Conservation (phyloP, 2,113 vertebrate genomes). For the Microcebus murinus region DNA sequence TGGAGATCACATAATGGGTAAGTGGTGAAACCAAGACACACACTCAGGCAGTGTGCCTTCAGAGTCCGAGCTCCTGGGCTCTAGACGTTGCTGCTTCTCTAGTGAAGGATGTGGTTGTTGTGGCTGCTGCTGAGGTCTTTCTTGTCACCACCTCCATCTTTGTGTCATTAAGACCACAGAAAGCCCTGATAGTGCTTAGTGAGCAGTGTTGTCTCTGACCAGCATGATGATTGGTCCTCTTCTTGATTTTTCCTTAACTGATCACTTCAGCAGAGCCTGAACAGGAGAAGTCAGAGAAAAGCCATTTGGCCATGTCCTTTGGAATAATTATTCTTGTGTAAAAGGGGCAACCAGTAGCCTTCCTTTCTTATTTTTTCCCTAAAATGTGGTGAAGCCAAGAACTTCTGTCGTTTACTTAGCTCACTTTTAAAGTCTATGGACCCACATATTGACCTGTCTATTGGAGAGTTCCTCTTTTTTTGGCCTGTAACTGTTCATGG, state of each 20-base stretch:
- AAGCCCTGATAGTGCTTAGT: not conserved
- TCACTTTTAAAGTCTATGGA: not conserved
- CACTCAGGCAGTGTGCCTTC: fast-evolving
- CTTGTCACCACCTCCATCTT: not conserved
- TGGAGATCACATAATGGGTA: not conserved
- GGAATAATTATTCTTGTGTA: not conserved
- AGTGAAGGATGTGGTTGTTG: not conserved
- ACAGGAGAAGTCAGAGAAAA: not conserved
- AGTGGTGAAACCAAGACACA: not conserved
- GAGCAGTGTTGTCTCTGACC: not conserved
- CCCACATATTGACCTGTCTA: not conserved
- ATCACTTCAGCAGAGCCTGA: not conserved
- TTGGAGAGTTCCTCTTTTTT: not conserved
- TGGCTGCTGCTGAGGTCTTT: not conserved
- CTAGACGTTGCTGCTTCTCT: not conserved
- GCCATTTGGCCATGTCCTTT: not conserved
- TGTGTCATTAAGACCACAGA: not conserved
- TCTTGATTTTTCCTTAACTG: not conserved
- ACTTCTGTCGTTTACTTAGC: not conserved
- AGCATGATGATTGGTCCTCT: not conserved
- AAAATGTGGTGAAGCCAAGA: not conserved
- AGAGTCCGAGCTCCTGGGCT: not conserved
- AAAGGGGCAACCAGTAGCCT: not conserved
- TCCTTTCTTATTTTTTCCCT: not conserved
- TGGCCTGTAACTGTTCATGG: not conserved